Base-by-base conservation (phyloP, 2,113 vertebrate species). In the Cephalopterus ornatus region DNA sequence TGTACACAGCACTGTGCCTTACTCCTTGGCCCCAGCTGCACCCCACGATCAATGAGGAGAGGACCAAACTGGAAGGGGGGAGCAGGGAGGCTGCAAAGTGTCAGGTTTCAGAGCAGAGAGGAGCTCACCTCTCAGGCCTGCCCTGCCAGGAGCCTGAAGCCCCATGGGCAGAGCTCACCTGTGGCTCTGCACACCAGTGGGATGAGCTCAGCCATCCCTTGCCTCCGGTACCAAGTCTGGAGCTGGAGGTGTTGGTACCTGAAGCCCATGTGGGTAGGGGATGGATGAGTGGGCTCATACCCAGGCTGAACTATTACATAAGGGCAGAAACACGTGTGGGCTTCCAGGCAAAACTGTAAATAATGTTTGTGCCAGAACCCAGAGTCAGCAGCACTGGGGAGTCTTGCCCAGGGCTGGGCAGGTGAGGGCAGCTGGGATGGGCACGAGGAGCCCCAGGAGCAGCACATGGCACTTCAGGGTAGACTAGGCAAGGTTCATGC, bases 241-340 rank as follows among this genome's bases (percentile, higher is more conserved):
- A 41, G 17, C 2, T 4, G 12, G 10, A 28, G 17, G 2, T 13
- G 6, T 37, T 0, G 0, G n/a, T 30, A 50, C 15, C 14, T 1
- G 2, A 81, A 73, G 42, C 24, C 50, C 35, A 44, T 0, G 0
- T 2, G 3, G 41, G 41, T 33, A 72, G n/a, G 13, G 79, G 39
- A 65, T 15, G 71, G 81, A 14, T 42, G 49, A 67, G 63, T 8
- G 5, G 70, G 28, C 46, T 73, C 4, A 3, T 67, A 49, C 41
- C 52, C 52, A 3, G 27, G 24, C 46, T 84, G 84, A 96, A 75
- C 77, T 78, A 35, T 92, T 80, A 46, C 18, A 4, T 80, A 91
- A 92, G 27, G 32, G 47, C 46, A 83, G 67, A 70, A 76, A 70
- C 46, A 55, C 0, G 1, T 66, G 77, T 0, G 0, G 35, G 73